Evolutionary conservation across 2,888 invertebrate species (phyloP), one percentile per base, ranked within the genome.

Genomic region (Plutella xylostella): DNA sequence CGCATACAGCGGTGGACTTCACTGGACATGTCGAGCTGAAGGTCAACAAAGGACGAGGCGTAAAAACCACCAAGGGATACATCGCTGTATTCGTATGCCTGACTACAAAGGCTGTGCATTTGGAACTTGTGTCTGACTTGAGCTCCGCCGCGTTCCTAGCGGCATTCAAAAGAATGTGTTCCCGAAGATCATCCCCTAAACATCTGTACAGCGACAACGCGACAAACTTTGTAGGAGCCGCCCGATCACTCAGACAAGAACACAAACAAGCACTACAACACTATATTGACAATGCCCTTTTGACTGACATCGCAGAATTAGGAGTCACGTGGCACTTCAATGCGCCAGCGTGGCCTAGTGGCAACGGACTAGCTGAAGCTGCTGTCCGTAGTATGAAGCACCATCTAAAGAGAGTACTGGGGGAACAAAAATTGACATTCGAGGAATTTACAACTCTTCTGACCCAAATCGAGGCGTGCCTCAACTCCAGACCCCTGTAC

Each of bases 91-190:
- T 52, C 15, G 38, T 51, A 6, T 54, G 50, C n/a, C 43, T 50
- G 48, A 42, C 33, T 1, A 50, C 48, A 4, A 53, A 53, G 22
- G 53, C 41, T 9, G 48, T 51, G 6, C 57, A 59, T 22, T 19
- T 62, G 9, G 59, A 58, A 39, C 22, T 60, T 1, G 59, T 58
- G 0, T 56, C 55, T 0, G 58, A 60, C 31, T n/a, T n/a, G n/a
- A n/a, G n/a, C 42, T 60, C 54, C 3, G 44, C 53, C 15, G 43
- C 58, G 18, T 58, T 60, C 35, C 18, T 59, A 3, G 54, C 55
- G 17, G 58, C 57, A 3, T 37, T 60, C 4, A 45, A 52, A 5
- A 45, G 61, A 30, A 51, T 60, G 51, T 35, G 53, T 12, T 54
- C 57, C 1, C 45, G 57, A 7, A 37, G 56, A 42, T 57, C 56